phyloP scores from a whole-genome alignment of 1,140 invertebrate genomes.

The Dendroctonus ponderosae region DNA sequence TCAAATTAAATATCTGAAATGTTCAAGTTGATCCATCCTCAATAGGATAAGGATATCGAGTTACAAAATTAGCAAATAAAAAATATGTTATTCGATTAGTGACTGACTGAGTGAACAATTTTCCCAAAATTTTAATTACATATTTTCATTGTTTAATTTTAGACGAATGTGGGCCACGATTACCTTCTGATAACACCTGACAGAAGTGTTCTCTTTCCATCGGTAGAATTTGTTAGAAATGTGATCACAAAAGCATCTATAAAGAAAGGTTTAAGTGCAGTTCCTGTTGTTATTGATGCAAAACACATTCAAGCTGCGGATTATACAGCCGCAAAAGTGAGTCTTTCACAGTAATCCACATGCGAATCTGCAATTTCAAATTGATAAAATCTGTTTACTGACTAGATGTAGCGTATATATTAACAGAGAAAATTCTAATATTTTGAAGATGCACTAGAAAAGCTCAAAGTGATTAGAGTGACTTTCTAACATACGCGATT shows the following conservation, averaged over 20 bases:
- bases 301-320: conserved; percentile 74
- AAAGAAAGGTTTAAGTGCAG: conserved; percentile 56
- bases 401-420: too few species aligned
- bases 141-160: conserved; percentile 31
- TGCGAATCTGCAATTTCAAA: too few species aligned
- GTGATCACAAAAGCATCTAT: conserved; percentile 70
- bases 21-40: too few species aligned
- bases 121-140: not conserved
- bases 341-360: not conserved
- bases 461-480: too few species aligned
- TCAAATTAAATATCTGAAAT: too few species aligned
- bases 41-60: too few species aligned
- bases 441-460: too few species aligned
- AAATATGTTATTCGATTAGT: too few species aligned
- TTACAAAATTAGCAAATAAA: too few species aligned
- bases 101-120: not conserved
- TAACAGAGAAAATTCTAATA: too few species aligned
- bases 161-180: conserved; percentile 62
- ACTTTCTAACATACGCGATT: too few species aligned
- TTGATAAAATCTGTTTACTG: too few species aligned
- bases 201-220: conserved; percentile 71
- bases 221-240: conserved; percentile 73
- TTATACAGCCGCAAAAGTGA: conserved; percentile 72
- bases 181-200: conserved; percentile 71
- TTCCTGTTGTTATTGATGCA: conserved; percentile 74